Evolutionary conservation across 2,888 invertebrate species (phyloP).

Genomic region (Campaea margaritaria): DNA sequence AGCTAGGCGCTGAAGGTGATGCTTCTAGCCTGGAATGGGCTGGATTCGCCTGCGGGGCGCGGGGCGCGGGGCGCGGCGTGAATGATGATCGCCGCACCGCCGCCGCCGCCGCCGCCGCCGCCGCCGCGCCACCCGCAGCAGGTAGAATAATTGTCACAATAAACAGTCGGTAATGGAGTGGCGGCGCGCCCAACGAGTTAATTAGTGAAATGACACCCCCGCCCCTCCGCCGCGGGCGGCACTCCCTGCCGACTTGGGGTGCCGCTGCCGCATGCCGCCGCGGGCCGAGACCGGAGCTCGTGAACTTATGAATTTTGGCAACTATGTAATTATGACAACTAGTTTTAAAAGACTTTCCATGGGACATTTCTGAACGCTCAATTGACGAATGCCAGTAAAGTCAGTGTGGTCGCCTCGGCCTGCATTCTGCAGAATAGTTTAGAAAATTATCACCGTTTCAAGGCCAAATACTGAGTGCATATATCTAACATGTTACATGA

Average conservation of each 20-base stretch:
- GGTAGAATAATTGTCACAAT: conserved; percentile 76
- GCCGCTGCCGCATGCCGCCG: too few species aligned
- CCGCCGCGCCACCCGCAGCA: conserved; percentile 25
- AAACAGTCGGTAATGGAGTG: conserved; percentile 78
- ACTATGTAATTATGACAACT: too few species aligned
- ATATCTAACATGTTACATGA: too few species aligned
- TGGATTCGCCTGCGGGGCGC: conserved; percentile 21
- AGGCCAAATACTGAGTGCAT: too few species aligned
- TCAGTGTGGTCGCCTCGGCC: too few species aligned
- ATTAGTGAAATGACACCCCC: conserved; percentile 69
- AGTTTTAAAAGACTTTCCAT: too few species aligned
- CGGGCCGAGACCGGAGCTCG: conserved; percentile 33
- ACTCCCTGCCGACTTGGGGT: conserved; percentile 16
- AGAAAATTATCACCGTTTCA: too few species aligned
- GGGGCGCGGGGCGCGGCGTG: too few species aligned
- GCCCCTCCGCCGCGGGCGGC: conserved; percentile 8
- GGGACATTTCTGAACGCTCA: too few species aligned
- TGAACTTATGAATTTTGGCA: conserved; percentile 23
- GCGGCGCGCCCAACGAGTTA: conserved; percentile 70
- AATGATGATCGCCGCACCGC: conserved; percentile 24
- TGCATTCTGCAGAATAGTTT: too few species aligned
- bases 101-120: too few species aligned
- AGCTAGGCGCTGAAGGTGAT: conserved; percentile 27
- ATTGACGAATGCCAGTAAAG: too few species aligned
- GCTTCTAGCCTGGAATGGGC: conserved; percentile 19